phyloP scores from a whole-genome alignment of 1,140 invertebrate genomes.

The Muscidifurax raptorellus region DNA sequence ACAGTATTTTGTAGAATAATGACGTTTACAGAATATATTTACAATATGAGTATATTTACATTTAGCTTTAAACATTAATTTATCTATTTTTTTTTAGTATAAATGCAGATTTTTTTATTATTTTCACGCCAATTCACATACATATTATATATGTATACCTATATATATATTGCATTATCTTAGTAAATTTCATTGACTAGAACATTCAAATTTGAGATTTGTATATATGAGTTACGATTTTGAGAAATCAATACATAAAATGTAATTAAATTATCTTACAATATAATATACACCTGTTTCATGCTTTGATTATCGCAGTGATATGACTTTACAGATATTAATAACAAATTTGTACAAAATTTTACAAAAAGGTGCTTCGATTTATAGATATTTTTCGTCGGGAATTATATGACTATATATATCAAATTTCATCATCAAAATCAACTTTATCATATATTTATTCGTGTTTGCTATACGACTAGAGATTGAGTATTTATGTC shows the following conservation, averaged over 20 bases:
- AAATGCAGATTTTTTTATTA: too few relatives aligned
- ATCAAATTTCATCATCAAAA: background rate
- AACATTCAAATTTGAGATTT: background rate
- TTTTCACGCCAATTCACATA: too few relatives aligned
- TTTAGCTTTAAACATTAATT: too few relatives aligned
- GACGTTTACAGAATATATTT: too few relatives aligned
- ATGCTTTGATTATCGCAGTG: background rate
- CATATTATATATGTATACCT: too few relatives aligned
- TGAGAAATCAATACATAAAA: background rate
- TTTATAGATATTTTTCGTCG: background rate
- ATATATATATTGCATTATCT: too few relatives aligned
- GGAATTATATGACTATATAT: background rate
- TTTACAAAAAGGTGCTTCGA: background rate
- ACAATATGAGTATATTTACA: too few relatives aligned
- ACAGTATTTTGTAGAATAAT: too few relatives aligned
- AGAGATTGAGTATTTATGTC: conserved; percentile 4
- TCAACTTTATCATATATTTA: background rate
- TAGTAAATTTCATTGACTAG: background rate
- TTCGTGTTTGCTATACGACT: background rate
- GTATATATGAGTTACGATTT: background rate
- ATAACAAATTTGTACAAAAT: background rate
- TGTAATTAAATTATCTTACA: background rate
- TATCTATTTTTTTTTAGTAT: too few relatives aligned
- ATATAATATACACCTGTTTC: background rate
- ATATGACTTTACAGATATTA: background rate